phyloP scores from a whole-genome alignment of 1,140 invertebrate species.

The Schlechtendalia chinensis region DNA sequence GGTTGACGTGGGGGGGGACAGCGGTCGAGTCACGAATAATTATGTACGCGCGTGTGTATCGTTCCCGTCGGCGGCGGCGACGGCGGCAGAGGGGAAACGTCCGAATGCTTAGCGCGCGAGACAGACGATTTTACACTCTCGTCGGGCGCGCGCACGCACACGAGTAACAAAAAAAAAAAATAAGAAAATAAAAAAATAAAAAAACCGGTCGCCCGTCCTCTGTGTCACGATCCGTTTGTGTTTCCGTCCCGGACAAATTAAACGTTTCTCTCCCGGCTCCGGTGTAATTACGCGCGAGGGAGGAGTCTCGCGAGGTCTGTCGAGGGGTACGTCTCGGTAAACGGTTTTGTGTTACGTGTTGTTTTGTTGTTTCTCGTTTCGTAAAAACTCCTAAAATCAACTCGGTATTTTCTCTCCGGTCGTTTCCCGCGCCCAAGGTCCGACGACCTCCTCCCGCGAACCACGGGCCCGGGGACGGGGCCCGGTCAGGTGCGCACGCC shows the following conservation, averaged over 20 bases:
- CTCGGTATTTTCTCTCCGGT: slow-evolving; percentile 25
- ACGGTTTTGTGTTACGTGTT: slow-evolving; percentile 36
- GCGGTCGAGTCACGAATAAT: slow-evolving; percentile 29
- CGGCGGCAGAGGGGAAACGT: not conserved
- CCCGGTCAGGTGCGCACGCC: too few species aligned
- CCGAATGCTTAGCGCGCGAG: slow-evolving; percentile 9
- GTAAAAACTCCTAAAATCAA: slow-evolving; percentile 37
- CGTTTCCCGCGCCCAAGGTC: slow-evolving; percentile 1
- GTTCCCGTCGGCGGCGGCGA: not conserved
- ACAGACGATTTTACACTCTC: not conserved
- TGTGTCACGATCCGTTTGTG: slow-evolving; percentile 44
- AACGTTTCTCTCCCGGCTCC: slow-evolving; percentile 35
- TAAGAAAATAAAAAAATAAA: too few species aligned
- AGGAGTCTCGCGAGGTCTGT: slow-evolving; percentile 30
- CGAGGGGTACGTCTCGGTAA: slow-evolving; percentile 41
- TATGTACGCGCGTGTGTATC: not conserved
- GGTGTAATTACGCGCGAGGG: slow-evolving; percentile 32
- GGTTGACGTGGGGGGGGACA: too few species aligned
- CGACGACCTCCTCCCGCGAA: not conserved
- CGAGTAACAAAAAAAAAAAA: too few species aligned
- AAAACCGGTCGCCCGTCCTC: slow-evolving; percentile 49
- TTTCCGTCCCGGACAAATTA: slow-evolving; percentile 50
- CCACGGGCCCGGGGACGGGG: not conserved
- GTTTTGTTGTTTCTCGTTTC: not conserved
- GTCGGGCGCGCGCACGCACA: not conserved